phyloP scores from a whole-genome alignment of 2,797 vertebrate species.

The Sebastes umbrosus region DNA sequence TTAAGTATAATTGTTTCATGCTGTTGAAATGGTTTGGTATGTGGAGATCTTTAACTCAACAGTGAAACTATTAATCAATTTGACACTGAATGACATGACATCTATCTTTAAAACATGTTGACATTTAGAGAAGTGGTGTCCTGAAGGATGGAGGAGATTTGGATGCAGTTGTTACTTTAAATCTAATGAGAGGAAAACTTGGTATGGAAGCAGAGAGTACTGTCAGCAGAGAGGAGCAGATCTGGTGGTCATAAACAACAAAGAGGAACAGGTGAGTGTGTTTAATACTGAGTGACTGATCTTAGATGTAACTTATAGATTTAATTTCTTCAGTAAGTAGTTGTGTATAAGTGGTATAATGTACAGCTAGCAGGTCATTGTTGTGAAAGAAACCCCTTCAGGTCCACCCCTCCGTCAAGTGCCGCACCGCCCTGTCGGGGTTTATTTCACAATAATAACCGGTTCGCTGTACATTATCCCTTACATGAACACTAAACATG shows the following conservation, averaged over 20 bases:
- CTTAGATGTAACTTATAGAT: not conserved
- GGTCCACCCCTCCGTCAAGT: fast-evolving
- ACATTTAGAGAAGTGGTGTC: not conserved
- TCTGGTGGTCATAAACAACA: not conserved
- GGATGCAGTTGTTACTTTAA: not conserved
- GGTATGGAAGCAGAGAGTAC: not conserved
- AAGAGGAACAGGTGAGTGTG: not conserved
- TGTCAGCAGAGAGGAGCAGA: not conserved
- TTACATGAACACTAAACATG: no score
- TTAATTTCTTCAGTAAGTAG: no score
- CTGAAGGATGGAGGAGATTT: not conserved
- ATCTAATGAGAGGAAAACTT: fast-evolving
- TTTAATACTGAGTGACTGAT: not conserved
- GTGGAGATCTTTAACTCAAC: no score
- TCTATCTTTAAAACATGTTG: not conserved
- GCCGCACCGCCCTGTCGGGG: no score
- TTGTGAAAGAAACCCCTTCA: no score
- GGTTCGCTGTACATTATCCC: no score
- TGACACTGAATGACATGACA: not conserved
- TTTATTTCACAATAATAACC: no score
- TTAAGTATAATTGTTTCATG: no score
- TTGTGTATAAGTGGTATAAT: no score
- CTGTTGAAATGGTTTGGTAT: no score
- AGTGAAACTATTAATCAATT: no score
- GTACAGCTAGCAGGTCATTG: no score